phyloP scores from a whole-genome alignment of 2,113 vertebrate species.

The Laticauda colubrina region DNA sequence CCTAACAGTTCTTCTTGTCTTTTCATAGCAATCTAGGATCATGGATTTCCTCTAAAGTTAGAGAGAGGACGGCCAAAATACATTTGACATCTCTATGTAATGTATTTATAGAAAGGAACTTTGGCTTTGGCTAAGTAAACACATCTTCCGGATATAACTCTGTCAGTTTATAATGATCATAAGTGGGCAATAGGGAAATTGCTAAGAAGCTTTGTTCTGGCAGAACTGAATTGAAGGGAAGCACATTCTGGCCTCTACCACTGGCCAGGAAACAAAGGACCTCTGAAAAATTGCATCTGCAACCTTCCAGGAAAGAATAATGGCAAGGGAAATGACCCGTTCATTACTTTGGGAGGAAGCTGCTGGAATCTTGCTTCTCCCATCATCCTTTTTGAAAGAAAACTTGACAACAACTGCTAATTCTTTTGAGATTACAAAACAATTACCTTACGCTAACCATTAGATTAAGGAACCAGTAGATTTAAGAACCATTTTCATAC shows the following conservation, averaged over 20 bases:
- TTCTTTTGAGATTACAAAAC: neutral
- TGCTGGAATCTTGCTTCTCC: neutral
- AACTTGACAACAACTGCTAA: neutral
- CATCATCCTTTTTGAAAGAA: neutral
- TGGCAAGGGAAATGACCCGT: neutral
- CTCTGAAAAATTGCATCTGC: neutral
- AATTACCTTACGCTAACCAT: neutral
- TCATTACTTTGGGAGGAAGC: neutral
- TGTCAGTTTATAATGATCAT: slow-evolving; percentile 29
- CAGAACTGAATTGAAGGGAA: neutral
- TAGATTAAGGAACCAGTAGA: neutral
- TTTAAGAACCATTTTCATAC: neutral
- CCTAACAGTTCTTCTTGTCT: neutral
- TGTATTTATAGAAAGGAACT: slow-evolving; percentile 33
- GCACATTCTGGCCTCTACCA: neutral
- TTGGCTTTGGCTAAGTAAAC: slow-evolving; percentile 33
- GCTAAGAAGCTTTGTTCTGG: slow-evolving; percentile 5
- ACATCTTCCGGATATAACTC: slow-evolving; percentile 11
- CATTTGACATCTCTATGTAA: slow-evolving; percentile 11
- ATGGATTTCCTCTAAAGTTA: slow-evolving; percentile 8
- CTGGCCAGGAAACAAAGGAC: neutral
- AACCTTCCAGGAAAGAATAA: neutral
- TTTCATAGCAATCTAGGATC: neutral
- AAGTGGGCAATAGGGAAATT: slow-evolving; percentile 13
- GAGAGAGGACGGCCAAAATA: neutral